phyloP scores from a whole-genome alignment of 2,797 vertebrate genomes.

The Sternotherus odoratus region DNA sequence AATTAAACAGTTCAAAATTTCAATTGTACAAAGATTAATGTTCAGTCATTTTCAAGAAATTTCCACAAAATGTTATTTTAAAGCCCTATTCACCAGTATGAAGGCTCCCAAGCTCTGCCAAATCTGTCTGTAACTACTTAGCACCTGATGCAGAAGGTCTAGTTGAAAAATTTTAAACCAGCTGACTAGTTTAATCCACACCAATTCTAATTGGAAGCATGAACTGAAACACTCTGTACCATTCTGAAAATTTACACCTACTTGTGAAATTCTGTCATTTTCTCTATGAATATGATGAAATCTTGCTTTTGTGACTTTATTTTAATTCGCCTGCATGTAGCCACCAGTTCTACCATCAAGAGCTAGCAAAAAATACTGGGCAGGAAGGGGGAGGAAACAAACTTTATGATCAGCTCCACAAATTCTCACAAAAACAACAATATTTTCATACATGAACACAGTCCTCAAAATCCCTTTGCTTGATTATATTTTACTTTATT shows the following conservation, averaged over 20 bases:
- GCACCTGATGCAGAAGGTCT: background rate
- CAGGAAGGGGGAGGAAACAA: no score
- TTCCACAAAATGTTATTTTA: background rate
- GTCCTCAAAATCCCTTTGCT: background rate
- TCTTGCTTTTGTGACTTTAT: background rate
- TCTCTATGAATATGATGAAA: background rate
- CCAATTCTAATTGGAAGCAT: background rate
- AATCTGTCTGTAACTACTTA: background rate
- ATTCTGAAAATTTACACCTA: background rate
- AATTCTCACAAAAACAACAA: background rate
- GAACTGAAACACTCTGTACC: background rate
- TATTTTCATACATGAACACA: background rate
- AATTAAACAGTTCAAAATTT: background rate
- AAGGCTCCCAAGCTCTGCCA: background rate
- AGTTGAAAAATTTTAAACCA: background rate
- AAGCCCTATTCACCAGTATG: background rate
- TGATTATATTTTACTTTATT: background rate
- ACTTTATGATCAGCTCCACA: background rate
- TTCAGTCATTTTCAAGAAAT: background rate
- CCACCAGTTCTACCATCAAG: background rate
- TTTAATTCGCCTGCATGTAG: background rate
- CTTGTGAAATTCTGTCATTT: background rate
- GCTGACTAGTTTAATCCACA: background rate
- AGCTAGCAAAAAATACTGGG: background rate
- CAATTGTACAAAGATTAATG: slow-evolving; percentile 6